Evolutionary conservation across 1,140 invertebrate species (phyloP).

Genomic region (Oedothorax gibbosus): DNA sequence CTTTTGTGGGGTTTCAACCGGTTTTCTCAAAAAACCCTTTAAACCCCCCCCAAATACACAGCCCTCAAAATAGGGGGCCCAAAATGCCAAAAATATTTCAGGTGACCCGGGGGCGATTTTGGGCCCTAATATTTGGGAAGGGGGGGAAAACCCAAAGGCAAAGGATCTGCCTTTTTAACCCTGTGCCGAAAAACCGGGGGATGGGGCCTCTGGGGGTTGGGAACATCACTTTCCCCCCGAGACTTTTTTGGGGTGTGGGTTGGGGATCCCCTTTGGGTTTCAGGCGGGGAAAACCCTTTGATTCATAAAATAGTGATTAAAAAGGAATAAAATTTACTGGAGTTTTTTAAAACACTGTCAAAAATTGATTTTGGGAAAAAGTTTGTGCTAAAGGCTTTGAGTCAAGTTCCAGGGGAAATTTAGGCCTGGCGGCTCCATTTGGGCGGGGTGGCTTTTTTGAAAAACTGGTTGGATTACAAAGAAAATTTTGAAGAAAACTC

Average conservation of each 20-base stretch:
- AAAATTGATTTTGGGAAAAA: not conserved
- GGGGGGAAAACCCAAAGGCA: conserved; percentile 48
- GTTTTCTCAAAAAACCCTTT: not conserved
- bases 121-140: conserved; percentile 64
- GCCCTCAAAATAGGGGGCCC: conserved; percentile 64
- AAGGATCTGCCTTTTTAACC: conserved; percentile 32
- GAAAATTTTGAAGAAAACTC: conserved; percentile 2
- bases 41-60: not conserved
- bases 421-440: not conserved
- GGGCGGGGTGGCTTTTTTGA: conserved; percentile 11
- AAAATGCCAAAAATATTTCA: conserved; percentile 65
- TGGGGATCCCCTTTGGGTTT: too few relatives aligned
- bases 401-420: conserved; percentile 4
- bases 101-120: conserved; percentile 65
- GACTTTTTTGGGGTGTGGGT: conserved; percentile 67
- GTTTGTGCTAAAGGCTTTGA: not conserved
- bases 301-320: conserved; percentile 66
- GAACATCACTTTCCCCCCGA: conserved; percentile 65
- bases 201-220: conserved; percentile 66
- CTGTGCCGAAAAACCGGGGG: not conserved
- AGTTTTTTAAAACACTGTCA: not conserved
- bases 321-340: conserved; percentile 68
- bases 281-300: conserved; percentile 65
- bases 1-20: not conserved
- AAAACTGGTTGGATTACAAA: conserved; percentile 5